Evolutionary conservation across 2,113 vertebrate genomes (phyloP).

Genomic region (Malurus melanocephalus): DNA sequence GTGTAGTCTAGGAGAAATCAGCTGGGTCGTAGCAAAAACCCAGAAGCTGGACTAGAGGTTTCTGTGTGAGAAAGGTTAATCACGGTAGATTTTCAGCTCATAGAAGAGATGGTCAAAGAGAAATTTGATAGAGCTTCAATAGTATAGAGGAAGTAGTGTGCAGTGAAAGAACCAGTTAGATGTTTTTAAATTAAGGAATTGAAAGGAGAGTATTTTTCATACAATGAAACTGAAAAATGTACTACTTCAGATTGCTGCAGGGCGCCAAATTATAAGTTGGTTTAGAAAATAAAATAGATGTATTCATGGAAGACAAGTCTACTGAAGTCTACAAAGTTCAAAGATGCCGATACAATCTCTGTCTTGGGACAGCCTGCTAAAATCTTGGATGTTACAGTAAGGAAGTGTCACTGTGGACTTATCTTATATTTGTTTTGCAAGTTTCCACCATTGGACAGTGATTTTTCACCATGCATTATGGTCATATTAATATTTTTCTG

Average conservation of each 20-base stretch:
- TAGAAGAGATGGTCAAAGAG: neutral
- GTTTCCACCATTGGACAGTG: neutral
- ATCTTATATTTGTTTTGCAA: neutral
- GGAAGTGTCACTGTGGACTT: neutral
- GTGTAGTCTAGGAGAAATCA: neutral
- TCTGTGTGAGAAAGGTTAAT: neutral
- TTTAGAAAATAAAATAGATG: neutral
- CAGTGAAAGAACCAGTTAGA: neutral
- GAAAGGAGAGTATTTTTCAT: neutral
- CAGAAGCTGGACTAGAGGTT: neutral
- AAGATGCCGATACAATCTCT: neutral
- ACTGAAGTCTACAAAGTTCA: neutral
- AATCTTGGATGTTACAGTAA: neutral
- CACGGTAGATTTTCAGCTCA: neutral
- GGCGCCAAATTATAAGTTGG: neutral
- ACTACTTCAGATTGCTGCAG: neutral
- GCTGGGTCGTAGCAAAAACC: neutral
- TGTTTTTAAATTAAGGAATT: neutral
- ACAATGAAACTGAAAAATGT: neutral
- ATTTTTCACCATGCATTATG: neutral
- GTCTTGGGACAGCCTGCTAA: neutral
- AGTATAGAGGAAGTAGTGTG: neutral
- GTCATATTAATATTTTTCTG: neutral
- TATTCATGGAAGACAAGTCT: neutral
- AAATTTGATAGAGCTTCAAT: neutral